Conservation (phyloP, 2,888 invertebrate species). For the Drosophila infuscata region DNA sequence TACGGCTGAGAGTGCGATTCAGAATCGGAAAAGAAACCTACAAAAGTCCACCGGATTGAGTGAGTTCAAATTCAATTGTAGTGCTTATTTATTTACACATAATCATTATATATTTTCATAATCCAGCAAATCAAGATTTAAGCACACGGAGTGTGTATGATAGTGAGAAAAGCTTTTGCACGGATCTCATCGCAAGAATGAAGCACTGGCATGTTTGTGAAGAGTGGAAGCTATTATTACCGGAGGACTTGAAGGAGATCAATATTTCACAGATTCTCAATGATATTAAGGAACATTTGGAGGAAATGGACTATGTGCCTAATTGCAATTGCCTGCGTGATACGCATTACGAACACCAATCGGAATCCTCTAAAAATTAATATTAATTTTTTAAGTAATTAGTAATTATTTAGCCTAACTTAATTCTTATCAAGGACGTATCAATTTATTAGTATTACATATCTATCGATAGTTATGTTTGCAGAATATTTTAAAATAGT, state of each 20-base stretch:
- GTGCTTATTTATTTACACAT: not conserved
- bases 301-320: not conserved
- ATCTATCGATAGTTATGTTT: not conserved
- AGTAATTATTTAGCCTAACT: no score
- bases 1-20: not conserved
- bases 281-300: not conserved
- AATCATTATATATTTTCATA: not conserved
- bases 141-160: fast-evolving
- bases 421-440: not conserved
- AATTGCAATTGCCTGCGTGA: constrained; percentile 18
- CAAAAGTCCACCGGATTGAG: not conserved
- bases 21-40: not conserved
- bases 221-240: not conserved
- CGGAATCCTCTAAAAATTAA: no score
- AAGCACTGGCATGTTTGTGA: constrained; percentile 14
- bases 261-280: not conserved
- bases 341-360: not conserved
- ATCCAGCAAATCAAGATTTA: not conserved
- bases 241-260: not conserved
- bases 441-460: no score
- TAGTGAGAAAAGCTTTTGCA: constrained; percentile 16
- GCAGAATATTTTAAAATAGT: not conserved
- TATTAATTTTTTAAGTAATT: no score
- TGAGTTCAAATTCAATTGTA: not conserved
- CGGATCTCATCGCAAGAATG: constrained; percentile 22